These are phyloP conservation scores for Halichondria panicea DNA, from an alignment of 37 sponge, comb jelly and placozoan species.

Conservation along the genomic window DNA sequence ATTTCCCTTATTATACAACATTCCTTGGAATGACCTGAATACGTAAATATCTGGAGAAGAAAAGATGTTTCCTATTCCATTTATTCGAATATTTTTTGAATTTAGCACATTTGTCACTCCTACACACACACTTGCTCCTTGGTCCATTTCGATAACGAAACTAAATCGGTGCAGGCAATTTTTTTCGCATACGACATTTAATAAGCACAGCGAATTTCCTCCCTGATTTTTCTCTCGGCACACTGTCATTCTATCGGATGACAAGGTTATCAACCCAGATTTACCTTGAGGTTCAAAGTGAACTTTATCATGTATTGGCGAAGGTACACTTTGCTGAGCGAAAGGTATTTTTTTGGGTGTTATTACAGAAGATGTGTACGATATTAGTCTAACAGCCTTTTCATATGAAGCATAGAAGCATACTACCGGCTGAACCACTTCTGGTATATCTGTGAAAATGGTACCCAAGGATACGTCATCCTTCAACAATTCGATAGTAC, in stretches of 20 bases:
- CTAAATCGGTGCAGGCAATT: conserved; percentile 29
- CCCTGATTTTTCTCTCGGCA: conserved; percentile 5
- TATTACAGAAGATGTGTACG: neutral
- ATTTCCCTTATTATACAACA: conserved; percentile 31
- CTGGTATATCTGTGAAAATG: conserved; percentile 35
- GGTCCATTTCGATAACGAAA: conserved; percentile 41
- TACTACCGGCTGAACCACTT: conserved; percentile 42
- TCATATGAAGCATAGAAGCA: conserved; percentile 64
- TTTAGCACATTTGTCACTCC: conserved; percentile 25
- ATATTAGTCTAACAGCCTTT: conserved; percentile 33
- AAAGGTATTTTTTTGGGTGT: no score
- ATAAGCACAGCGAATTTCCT: conserved; percentile 45
- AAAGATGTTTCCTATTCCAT: conserved; percentile 20
- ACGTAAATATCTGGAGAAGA: conserved; percentile 29
- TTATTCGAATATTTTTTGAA: neutral
- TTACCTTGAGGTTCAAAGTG: conserved; percentile 22
- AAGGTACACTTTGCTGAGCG: no score
- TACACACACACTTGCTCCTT: conserved; percentile 55
- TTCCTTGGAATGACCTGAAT: conserved; percentile 57
- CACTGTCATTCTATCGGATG: conserved; percentile 31
- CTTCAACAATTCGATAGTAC: conserved; percentile 35
- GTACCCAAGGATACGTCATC: conserved; percentile 27
- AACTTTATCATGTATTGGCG: neutral
- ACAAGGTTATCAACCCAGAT: conserved; percentile 5
- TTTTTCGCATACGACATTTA: conserved; percentile 11